These are phyloP conservation scores for Oreochromis grahami DNA, from an alignment of 2,797 vertebrate genomes.

Conservation along the genomic window DNA sequence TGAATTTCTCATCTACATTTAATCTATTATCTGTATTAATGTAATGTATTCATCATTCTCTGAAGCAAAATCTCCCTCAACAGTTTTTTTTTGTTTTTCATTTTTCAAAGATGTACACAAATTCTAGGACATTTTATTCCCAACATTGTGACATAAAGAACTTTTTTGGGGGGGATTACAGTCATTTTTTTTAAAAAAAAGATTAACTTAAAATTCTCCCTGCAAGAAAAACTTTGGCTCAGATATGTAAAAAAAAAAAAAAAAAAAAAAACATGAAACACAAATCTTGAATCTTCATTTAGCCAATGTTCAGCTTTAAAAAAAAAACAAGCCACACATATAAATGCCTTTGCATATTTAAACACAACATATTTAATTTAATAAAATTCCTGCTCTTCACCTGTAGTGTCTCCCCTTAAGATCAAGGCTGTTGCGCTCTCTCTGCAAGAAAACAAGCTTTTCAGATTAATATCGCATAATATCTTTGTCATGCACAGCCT, in stretches of 20 bases:
- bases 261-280: neutral
- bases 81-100: neutral
- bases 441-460: neutral
- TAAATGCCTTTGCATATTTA: neutral
- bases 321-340: neutral
- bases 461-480: neutral
- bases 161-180: neutral
- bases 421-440: neutral
- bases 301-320: neutral
- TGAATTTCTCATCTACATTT: neutral
- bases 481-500: neutral
- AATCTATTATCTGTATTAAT: neutral
- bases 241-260: neutral
- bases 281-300: neutral
- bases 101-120: neutral
- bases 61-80: neutral
- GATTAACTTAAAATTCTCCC: neutral
- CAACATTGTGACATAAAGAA: neutral
- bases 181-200: neutral
- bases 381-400: neutral
- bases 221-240: neutral
- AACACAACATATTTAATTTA: neutral
- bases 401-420: neutral
- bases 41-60: neutral
- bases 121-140: neutral